Base-by-base conservation (phyloP, 64 coral and sea anemone species). In the Acropora tenuis region DNA sequence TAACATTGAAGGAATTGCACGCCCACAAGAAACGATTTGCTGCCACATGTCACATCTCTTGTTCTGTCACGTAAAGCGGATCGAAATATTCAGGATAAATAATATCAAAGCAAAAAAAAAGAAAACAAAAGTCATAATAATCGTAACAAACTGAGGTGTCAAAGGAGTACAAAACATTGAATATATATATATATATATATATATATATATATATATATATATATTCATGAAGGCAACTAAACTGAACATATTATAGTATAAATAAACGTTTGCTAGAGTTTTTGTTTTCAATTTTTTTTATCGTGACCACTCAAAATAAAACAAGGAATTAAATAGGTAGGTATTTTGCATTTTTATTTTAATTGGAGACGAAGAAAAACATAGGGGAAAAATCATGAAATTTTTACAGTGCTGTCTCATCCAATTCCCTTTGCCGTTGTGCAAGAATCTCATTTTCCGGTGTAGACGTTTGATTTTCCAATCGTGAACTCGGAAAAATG, bases 1-100 rank as follows among this genome's bases (percentile, higher is more conserved):
- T 5, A 55, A 10, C 52, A 30, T 83, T 46, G 66, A 60, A 68
- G 41, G 80, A 48, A 83, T 83, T 83, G 47, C 43, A 68, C 80
- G 47, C 44, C 17, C 55, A 83, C 59, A 83, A 58, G 19, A 30
- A 30, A 30, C 30, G 30, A 30, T 30, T 30, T 30, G 30, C 30
- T 30, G 30, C 30, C 30, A 30, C 30, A 30, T 30, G 30, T 30
- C 30, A 30, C 30, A 30, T 30, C 30, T 30, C 30, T 30, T 30
- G 30, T 30, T 30, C 30, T 30, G 30, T 30, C 30, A 30, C 30
- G 55, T 7, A 59, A 59, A 59, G 55, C 55, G 55, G 30, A 30
- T 30, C 30, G 30, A 30, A 30, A 30, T 30, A 30, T 30, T 30
- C 30, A 30, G 30, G 30, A 30, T 30, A 30, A 30, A 30, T 5